Conservation (phyloP, 1,140 invertebrate species). For the Argopecten irradians region DNA sequence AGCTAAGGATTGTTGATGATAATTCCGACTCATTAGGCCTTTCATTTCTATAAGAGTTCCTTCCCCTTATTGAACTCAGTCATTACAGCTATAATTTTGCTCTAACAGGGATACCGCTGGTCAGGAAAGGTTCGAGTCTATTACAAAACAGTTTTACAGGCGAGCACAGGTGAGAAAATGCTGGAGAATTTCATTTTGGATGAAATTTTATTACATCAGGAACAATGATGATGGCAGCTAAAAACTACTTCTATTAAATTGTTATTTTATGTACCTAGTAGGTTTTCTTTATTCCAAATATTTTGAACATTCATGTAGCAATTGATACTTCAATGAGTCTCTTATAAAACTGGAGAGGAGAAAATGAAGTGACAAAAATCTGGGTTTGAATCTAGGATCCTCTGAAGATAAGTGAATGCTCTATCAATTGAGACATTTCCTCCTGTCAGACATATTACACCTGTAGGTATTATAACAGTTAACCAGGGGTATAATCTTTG, state of each 20-base stretch:
- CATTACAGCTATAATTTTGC: background rate
- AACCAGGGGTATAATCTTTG: too few relatives aligned
- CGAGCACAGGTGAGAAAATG: conserved; percentile 54
- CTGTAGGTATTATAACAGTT: too few relatives aligned
- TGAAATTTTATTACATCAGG: background rate
- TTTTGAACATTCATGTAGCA: background rate
- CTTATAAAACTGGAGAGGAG: background rate
- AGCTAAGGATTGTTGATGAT: too few relatives aligned
- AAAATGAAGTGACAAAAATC: background rate
- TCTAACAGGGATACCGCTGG: conserved; percentile 74
- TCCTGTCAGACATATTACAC: too few relatives aligned
- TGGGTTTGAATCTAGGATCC: background rate
- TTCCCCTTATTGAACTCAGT: too few relatives aligned
- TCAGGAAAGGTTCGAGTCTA: conserved; percentile 80
- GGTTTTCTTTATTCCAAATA: background rate
- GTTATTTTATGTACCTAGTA: conserved; percentile 24
- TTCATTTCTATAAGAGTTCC: too few relatives aligned
- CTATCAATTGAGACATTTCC: too few relatives aligned
- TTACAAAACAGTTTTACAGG: conserved; percentile 84
- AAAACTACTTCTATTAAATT: background rate
- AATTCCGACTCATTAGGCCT: too few relatives aligned
- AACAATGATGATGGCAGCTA: too few relatives aligned
- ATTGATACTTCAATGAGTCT: background rate
- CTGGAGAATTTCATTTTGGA: background rate
- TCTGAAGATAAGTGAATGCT: too few relatives aligned